These are phyloP conservation scores for Drosophila littoralis DNA, from an alignment of 1,140 invertebrate species.

Conservation along the genomic window DNA sequence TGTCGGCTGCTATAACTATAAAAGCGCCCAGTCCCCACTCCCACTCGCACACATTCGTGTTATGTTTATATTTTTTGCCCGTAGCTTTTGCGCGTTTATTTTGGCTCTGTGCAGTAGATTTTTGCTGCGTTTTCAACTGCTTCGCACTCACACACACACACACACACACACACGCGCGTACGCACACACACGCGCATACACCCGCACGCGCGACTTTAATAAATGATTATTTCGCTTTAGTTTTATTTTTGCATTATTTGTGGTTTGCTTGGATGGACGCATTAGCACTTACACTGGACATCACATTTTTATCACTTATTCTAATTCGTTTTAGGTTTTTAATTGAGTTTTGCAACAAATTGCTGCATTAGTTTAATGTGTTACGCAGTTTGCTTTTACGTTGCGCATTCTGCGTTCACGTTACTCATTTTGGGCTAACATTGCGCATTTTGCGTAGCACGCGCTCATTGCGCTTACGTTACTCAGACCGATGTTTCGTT, in stretches of 20 bases:
- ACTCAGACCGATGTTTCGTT: conserved; percentile 16
- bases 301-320: conserved; percentile 69
- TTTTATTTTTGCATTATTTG: conserved; percentile 15
- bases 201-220: conserved; percentile 29
- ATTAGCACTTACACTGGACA: conserved; percentile 68
- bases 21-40: background rate
- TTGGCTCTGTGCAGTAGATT: conserved; percentile 43
- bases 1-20: conserved; percentile 1
- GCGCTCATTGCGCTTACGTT: conserved; percentile 20
- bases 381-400: conserved; percentile 33
- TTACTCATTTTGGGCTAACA: conserved; percentile 37
- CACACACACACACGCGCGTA: background rate
- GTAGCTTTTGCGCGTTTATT: conserved; percentile 52
- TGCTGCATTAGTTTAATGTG: conserved; percentile 36
- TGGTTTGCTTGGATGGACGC: background rate
- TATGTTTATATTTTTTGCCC: conserved; percentile 39
- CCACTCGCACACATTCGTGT: conserved; percentile 6
- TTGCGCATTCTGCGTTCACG: conserved; percentile 35
- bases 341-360: conserved; percentile 45
- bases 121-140: conserved; percentile 44
- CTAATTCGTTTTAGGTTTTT: conserved; percentile 33
- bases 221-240: conserved; percentile 29
- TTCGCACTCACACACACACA: conserved; percentile 39
- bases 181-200: conserved; percentile 19
- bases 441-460: conserved; percentile 21